Conservation (phyloP, 2,888 invertebrate species). For the Rotaria socialis region DNA sequence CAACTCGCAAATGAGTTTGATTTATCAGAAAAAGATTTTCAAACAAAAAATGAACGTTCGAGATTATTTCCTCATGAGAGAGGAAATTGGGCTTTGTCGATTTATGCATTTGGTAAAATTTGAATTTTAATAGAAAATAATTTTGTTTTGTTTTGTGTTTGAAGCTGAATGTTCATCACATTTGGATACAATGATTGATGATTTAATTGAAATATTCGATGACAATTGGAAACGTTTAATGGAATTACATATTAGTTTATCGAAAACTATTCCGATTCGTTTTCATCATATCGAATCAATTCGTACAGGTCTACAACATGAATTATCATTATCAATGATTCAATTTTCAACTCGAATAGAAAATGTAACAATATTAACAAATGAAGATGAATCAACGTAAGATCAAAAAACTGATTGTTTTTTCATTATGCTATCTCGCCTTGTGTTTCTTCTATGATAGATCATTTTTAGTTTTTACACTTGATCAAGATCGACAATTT, state of each 20-base stretch:
- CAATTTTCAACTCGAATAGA: neutral
- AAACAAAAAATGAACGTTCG: neutral
- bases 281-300: constrained; percentile 16
- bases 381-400: constrained; percentile 30
- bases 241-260: constrained; percentile 12
- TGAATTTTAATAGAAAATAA: neutral
- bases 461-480: constrained; percentile 30
- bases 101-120: constrained; percentile 22
- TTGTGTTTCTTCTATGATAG: neutral
- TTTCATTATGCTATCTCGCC: too few relatives aligned
- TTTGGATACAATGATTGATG: constrained; percentile 24
- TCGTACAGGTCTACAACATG: neutral
- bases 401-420: neutral
- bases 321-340: neutral
- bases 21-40: neutral
- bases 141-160: neutral
- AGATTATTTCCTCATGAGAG: constrained; percentile 16
- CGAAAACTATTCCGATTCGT: constrained; percentile 33
- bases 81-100: constrained; percentile 21
- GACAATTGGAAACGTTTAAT: neutral
- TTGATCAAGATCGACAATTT: constrained; percentile 6
- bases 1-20: neutral
- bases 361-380: neutral
- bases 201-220: neutral
- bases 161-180: neutral